phyloP scores from a whole-genome alignment of 2,113 vertebrate genomes.

The Nyctereutes procyonoides region DNA sequence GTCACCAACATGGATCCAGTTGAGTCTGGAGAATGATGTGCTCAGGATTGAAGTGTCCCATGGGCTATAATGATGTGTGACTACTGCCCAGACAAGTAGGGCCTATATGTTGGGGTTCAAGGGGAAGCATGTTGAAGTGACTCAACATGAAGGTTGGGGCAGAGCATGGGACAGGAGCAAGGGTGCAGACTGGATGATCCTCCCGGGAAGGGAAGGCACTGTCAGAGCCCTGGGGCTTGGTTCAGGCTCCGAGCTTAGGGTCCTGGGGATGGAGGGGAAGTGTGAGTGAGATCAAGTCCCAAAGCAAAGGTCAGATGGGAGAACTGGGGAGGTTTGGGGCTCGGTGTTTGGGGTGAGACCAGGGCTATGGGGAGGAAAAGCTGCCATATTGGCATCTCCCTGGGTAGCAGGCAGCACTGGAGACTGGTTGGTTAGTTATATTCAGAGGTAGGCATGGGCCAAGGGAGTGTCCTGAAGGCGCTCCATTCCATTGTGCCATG shows the following conservation, averaged over 20 bases:
- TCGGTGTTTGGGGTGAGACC: no score
- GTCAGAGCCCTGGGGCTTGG: background rate
- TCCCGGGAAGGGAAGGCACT: background rate
- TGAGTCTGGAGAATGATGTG: no score
- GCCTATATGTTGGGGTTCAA: background rate
- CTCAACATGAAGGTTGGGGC: background rate
- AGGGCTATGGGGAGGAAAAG: background rate
- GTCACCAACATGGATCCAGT: background rate
- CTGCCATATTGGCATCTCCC: background rate
- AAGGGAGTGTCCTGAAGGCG: background rate
- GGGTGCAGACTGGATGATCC: background rate
- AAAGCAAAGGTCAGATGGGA: background rate
- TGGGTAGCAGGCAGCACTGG: fast-evolving
- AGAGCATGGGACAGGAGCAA: background rate
- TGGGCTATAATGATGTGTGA: background rate
- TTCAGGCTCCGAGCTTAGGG: background rate
- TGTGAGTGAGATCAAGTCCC: background rate
- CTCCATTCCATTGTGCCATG: background rate
- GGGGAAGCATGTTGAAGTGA: background rate
- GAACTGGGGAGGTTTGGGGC: background rate
- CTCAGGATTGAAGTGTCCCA: background rate
- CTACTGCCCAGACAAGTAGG: background rate
- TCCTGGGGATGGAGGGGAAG: background rate
- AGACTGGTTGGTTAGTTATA: background rate
- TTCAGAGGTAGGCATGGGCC: background rate